Evolutionary conservation across 2,888 invertebrate genomes (phyloP), one percentile per base, ranked within the genome.

Genomic region (Philaethria dido): DNA sequence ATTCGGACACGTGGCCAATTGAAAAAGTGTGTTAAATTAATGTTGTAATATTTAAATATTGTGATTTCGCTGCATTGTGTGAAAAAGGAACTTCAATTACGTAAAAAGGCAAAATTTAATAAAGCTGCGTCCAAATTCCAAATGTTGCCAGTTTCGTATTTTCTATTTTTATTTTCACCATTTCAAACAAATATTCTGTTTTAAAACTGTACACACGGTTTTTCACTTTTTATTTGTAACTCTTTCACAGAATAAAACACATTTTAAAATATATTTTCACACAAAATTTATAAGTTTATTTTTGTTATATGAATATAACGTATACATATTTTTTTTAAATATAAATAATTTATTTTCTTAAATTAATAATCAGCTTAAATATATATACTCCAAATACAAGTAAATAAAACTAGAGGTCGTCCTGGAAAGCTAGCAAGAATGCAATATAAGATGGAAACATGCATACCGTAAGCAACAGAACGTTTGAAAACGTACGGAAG

Each of bases 181-280:
- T 20, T 18, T 39, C 11, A 14, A 36, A 36, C 20, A 20, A 55
- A 55, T 39, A 55, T 55, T 55, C 22, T 55, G 20, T 55, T 55
- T 55, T 55, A 20, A 36, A 22, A 11, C 11, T 50, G n/a, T n/a
- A 50, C 48, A 50, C n/a, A n/a, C 25, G n/a, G 29, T 50, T 16
- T 50, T 25, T 16, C n/a, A 50, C 50, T 0, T 16, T 50, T 14
- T 22, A 50, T 50, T 50, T 50, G 6, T 16, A n/a, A 50, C 1
- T n/a, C 6, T 25, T 50, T 50, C 50, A n/a, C 50, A 3, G 9
- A 16, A 50, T 50, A 50, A 29, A 50, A 29, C 16, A n/a, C n/a
- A 50, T 50, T 50, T 25, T 25, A 3, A n/a, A 22, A 48, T 8
- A 8, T 48, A 8, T 22, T 0, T 48, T 22, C 4, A 48, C 14